phyloP scores from a whole-genome alignment of 2,888 invertebrate genomes.

The Loripinus fragilis region DNA sequence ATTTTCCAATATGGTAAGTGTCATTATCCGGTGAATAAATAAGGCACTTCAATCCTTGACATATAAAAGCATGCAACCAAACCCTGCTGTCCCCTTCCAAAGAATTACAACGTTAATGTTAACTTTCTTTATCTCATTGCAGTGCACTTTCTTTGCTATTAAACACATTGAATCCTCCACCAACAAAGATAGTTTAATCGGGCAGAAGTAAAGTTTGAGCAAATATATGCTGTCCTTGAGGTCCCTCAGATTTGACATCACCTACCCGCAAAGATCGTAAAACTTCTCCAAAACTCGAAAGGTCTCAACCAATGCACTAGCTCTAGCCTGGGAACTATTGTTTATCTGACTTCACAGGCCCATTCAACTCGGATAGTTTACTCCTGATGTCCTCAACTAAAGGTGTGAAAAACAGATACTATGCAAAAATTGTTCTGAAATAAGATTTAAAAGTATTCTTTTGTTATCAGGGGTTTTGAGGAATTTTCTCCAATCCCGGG shows the following conservation, averaged over 20 bases:
- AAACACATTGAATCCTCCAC: neutral
- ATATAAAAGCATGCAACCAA: too few relatives aligned
- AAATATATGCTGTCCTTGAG: constrained; percentile 80
- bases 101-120: too few relatives aligned
- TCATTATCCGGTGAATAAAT: too few relatives aligned
- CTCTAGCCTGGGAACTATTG: constrained; percentile 68
- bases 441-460: constrained; percentile 1
- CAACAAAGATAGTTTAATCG: neutral
- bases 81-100: too few relatives aligned
- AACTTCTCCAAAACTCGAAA: constrained; percentile 78
- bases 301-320: constrained; percentile 72
- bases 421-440: constrained; percentile 9
- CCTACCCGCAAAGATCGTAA: constrained; percentile 76
- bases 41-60: too few relatives aligned
- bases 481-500: constrained; percentile 5
- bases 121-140: neutral
- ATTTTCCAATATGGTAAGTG: too few relatives aligned
- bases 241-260: constrained; percentile 78
- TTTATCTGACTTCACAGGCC: constrained; percentile 72
- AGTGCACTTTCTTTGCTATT: neutral
- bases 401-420: constrained; percentile 14
- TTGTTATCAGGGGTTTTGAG: neutral
- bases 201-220: neutral
- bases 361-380: constrained; percentile 77
- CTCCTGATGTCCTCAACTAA: constrained; percentile 79